A percentile compares a stretch with the other conserved stretches of the same genome.
phyloP scores from a whole-genome alignment of 1,140 invertebrate species.

The Eueides isabella region DNA sequence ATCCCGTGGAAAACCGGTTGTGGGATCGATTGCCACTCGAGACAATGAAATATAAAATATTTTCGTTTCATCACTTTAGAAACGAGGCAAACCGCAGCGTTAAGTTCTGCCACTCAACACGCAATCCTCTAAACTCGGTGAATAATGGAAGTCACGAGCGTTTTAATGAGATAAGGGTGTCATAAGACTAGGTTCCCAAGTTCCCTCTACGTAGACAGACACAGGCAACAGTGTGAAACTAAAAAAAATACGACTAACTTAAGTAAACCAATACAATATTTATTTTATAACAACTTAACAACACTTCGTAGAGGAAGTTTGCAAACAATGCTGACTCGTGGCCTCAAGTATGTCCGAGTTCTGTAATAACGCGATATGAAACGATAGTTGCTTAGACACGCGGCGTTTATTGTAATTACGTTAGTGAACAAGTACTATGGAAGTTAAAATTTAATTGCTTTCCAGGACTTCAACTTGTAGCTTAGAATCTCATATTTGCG shows the following conservation, averaged over 20 bases:
- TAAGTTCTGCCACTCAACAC: neutral
- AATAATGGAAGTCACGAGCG: too few species aligned
- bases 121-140: neutral
- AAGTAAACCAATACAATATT: too few species aligned
- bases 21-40: neutral
- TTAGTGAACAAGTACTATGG: neutral
- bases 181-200: too few species aligned
- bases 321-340: neutral
- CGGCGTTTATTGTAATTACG: constrained; percentile 22
- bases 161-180: too few species aligned
- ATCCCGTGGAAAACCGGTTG: too few species aligned
- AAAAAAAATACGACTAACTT: too few species aligned
- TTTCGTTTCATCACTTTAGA: too few species aligned
- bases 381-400: constrained; percentile 14
- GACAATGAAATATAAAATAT: too few species aligned
- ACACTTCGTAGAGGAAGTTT: neutral
- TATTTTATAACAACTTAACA: neutral
- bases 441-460: neutral
- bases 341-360: constrained; percentile 12
- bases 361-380: constrained; percentile 17
- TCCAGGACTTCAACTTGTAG: neutral
- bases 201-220: too few species aligned
- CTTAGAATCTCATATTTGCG: too few species aligned
- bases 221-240: too few species aligned
- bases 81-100: neutral